Conservation (phyloP, 2,888 invertebrate species). For the Idaea straminata region DNA sequence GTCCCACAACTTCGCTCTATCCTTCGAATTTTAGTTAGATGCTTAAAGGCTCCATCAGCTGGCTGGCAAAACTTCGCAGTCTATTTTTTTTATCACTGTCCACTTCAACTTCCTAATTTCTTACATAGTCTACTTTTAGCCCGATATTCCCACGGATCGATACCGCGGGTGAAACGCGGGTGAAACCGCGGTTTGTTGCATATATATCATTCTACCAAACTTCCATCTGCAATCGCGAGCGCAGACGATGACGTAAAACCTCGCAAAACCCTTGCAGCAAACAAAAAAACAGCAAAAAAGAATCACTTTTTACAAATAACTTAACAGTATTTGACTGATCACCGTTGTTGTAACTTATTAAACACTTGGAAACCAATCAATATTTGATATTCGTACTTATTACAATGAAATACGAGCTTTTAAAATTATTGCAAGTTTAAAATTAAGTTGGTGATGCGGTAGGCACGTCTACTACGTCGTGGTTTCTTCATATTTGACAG, state of each 20-base stretch:
- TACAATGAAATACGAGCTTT: slow-evolving; percentile 1
- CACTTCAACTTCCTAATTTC: no score
- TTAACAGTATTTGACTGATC: slow-evolving; percentile 51
- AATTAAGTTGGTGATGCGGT: slow-evolving; percentile 12
- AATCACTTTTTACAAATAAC: slow-evolving; percentile 15
- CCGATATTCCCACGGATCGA: slow-evolving; percentile 1
- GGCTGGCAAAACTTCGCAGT: no score
- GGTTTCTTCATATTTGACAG: slow-evolving; percentile 22
- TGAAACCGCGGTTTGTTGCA: neutral
- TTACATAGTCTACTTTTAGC: neutral
- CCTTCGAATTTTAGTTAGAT: no score
- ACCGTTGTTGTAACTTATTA: slow-evolving; percentile 31
- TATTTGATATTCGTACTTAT: slow-evolving; percentile 24
- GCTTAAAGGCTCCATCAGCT: no score
- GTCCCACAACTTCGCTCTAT: no score
- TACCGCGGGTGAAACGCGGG: neutral
- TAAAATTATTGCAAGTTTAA: neutral
- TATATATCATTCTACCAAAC: neutral
- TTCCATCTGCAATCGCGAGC: slow-evolving; percentile 40
- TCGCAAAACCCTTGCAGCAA: slow-evolving; percentile 52
- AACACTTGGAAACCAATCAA: slow-evolving; percentile 15
- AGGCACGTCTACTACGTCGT: slow-evolving; percentile 17
- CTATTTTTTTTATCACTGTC: no score
- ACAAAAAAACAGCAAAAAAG: slow-evolving; percentile 39
- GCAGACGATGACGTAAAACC: slow-evolving; percentile 70